Evolutionary conservation across 1,140 invertebrate species (phyloP), one percentile per base, ranked within the genome.

Genomic region (Anoplolepis gracilipes): DNA sequence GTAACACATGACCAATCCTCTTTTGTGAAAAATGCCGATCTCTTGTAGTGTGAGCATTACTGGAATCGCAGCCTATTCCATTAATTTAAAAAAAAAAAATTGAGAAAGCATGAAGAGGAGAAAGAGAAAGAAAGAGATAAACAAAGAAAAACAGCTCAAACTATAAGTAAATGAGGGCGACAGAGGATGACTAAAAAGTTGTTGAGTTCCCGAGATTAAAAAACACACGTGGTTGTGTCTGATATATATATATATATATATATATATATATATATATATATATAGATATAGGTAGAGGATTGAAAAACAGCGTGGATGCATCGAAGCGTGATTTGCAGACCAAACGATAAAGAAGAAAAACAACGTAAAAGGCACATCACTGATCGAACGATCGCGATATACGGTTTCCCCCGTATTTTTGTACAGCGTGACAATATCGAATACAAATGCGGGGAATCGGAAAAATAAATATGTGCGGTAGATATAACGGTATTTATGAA

Each of bases 51-150:
- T 55, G 55, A 30, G 72, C 4, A 11, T 59, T 42, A 30, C 36
- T 46, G 61, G 59, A 87, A 82, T 79, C 36, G 36, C 22, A 19
- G 22, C 46, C 65, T 10, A 22, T 19, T 72, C 67, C 55, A 79
- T 89, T 86, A 88, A 88, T 46, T 67, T 57, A n/a, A n/a, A n/a
- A n/a, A n/a, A 25, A 79, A 65, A 67, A 85, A 79, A 81, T 85
- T 55, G 53, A 65, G 11, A 67, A 46, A 46, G 4, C 53, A 36
- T 30, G 4, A 30, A 67, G 13, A 7, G 53, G 42, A 36, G 36
- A 57, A 22, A n/a, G n/a, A n/a, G 65, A 30, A 39, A 28, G 11
- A 19, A 13, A 42, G 2, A n/a, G 5, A 22, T 8, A 7, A 19
- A 57, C 3, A n/a, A 25, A 22, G 39, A 53, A 39, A 64, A 30